These are phyloP conservation scores for Syngnathus acus DNA, from an alignment of 2,797 vertebrate species.

Conservation along the genomic window DNA sequence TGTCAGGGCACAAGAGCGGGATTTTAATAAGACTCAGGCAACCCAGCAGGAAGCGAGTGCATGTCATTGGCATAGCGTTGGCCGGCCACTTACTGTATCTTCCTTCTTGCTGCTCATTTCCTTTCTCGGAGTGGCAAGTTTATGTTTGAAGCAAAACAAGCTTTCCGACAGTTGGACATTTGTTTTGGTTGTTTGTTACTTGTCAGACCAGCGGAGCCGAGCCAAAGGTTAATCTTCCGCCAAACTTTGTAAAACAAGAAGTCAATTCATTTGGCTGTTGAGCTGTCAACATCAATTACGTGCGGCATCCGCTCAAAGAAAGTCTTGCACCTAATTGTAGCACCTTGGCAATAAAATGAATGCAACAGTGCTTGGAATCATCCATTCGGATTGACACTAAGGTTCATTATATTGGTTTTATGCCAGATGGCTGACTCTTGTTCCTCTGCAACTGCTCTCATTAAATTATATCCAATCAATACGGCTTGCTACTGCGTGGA, in stretches of 20 bases:
- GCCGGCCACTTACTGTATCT: conserved; percentile 3
- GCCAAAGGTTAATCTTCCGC: neutral
- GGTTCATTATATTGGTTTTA: conserved; percentile 35
- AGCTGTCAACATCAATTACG: neutral
- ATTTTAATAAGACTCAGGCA: conserved; percentile 4
- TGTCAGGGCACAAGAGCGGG: conserved; percentile 34
- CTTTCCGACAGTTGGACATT: neutral
- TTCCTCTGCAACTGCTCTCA: conserved; percentile 22
- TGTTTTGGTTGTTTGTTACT: too few species aligned
- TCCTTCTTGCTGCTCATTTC: conserved; percentile 18
- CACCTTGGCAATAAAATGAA: conserved; percentile 21
- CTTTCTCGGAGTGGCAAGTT: conserved; percentile 10
- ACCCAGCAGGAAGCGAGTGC: too few species aligned
- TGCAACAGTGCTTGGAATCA: conserved; percentile 12
- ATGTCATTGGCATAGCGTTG: conserved; percentile 13
- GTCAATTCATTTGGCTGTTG: neutral
- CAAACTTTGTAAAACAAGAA: neutral
- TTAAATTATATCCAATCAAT: conserved; percentile 45
- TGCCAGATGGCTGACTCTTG: conserved; percentile 30
- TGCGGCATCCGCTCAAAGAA: neutral
- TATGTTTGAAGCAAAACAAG: neutral
- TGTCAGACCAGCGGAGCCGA: neutral
- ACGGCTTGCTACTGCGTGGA: neutral
- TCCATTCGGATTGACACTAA: conserved; percentile 20
- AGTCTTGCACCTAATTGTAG: conserved; percentile 4